phyloP scores from a whole-genome alignment of 2,113 vertebrate genomes.

The Oenanthe melanoleuca region DNA sequence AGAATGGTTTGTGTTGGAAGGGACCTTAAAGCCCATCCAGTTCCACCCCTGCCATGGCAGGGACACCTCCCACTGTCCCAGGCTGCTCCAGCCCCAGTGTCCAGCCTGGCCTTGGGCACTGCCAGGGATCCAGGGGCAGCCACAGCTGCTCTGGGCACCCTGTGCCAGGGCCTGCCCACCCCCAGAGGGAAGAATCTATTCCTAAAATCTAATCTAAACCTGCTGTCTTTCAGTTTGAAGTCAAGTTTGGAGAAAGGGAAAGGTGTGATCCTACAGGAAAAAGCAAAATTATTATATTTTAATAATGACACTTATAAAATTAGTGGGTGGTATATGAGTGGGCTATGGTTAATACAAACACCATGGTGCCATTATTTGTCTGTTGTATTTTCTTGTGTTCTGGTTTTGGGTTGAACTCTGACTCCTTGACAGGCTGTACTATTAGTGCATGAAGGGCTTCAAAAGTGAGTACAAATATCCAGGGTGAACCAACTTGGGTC shows the following conservation, averaged over 20 bases:
- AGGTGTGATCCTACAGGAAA: background rate
- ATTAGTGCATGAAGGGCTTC: background rate
- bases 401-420: background rate
- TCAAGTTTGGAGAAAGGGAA: background rate
- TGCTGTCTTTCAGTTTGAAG: background rate
- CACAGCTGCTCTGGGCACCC: background rate
- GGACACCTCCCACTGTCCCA: background rate
- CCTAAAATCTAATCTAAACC: background rate
- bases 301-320: background rate
- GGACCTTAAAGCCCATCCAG: background rate
- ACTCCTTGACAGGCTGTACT: background rate
- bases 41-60: background rate
- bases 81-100: rapidly evolving
- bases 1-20: background rate
- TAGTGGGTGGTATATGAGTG: background rate
- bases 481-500: background rate
- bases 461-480: background rate
- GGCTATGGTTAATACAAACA: background rate
- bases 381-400: background rate
- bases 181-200: background rate
- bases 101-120: background rate
- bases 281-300: background rate
- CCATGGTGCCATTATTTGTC: background rate
- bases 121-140: background rate
- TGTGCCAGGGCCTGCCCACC: rapidly evolving